Evolutionary conservation across 2,113 vertebrate genomes (phyloP).

Genomic region (Cyphomyrus discorhynchus): DNA sequence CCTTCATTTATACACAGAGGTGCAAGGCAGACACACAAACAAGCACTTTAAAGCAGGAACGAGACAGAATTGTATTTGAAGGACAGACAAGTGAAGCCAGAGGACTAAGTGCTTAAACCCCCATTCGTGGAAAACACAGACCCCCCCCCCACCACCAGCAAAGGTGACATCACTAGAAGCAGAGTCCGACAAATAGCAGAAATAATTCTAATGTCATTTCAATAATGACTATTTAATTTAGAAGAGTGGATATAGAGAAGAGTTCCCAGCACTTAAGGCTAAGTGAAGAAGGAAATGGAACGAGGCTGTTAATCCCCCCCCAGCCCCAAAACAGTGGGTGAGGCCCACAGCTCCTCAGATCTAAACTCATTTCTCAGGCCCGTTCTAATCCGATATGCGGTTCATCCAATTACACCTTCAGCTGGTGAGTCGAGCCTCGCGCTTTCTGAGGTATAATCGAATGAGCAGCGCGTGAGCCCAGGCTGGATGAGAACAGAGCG

Average conservation of each 20-base stretch:
- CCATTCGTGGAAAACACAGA: neutral
- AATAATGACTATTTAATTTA: neutral
- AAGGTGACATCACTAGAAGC: neutral
- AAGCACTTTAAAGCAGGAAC: neutral
- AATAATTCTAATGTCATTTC: neutral
- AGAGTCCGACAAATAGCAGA: neutral
- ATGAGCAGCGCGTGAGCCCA: neutral
- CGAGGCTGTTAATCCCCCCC: neutral
- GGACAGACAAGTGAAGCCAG: neutral
- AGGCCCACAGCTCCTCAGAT: neutral
- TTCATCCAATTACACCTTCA: conserved; percentile 1
- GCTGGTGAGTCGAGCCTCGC: neutral
- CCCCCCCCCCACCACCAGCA: neutral
- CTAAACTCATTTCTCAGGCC: neutral
- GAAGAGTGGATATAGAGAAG: neutral
- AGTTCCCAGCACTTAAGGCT: neutral
- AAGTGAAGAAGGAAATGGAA: neutral
- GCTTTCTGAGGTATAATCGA: neutral
- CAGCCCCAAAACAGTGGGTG: neutral
- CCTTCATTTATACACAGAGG: neutral
- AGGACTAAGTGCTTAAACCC: neutral
- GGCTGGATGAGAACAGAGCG: neutral
- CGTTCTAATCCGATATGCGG: neutral
- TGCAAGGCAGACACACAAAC: neutral
- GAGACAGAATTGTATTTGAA: neutral